Evolutionary conservation across 2,888 invertebrate genomes (phyloP), one percentile per base, ranked within the genome.

Genomic region (Coelinius sp.): DNA sequence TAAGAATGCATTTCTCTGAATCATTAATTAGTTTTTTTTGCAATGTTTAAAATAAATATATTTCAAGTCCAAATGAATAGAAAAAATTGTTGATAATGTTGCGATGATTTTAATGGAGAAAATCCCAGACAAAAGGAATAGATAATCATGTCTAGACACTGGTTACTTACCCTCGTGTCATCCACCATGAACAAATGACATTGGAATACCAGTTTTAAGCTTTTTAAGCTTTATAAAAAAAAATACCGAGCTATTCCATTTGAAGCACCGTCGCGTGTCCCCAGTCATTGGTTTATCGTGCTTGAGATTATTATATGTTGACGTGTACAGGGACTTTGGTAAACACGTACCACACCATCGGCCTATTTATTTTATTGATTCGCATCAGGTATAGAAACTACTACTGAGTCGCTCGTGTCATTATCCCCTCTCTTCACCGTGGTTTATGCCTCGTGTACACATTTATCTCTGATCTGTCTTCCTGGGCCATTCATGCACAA

Each of bases 341-440:
- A 77, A 78, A 76, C 71, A 76, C 53, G 44, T 70, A 63, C 71
- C 44, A 67, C 70, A 66, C 65, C 68, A 24, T 62, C 53, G 70
- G 69, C 71, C 73, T 78, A 75, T 79, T 80, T 81, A 75, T 80
- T 79, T 76, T 78, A 81, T 81, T 78, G 79, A 81, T 79, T 79
- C 46, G 75, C 66, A n/a, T 41, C 49, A 75, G 49, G 73, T 8
- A 53, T 24, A 53, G 64, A 68, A 63, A 46, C 64, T 63, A 68
- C 49, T 59, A 44, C 44, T 66, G 17, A 46, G 62, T 70, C 63
- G 22, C 49, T 59, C 63, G 31, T n/a, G n/a, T 69, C 69, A 68
- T 68, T 62, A 62, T 22, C 62, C 31, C 14, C 8, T 22, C 24
- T 22, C 27, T 7, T 22, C 35, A 2, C 46, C 46, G n/a, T 4